phyloP scores from a whole-genome alignment of 2,797 vertebrate genomes.

The Glossophaga mutica region DNA sequence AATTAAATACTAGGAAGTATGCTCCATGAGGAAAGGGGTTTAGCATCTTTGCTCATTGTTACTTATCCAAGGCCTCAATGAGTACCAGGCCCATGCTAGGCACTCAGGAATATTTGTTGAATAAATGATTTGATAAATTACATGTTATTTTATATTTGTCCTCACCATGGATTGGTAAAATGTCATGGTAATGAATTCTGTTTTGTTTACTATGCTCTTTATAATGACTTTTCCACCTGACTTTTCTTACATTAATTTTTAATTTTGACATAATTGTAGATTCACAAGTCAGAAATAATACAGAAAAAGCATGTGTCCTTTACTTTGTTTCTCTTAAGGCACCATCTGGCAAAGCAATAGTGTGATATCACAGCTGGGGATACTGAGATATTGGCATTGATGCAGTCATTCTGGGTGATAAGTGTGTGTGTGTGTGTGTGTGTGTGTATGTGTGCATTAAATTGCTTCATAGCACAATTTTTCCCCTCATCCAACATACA shows the following conservation, averaged over 20 bases:
- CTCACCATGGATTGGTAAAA: not conserved
- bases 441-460: not conserved
- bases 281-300: not conserved
- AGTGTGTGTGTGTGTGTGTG: too few relatives aligned
- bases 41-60: not conserved
- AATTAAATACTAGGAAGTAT: not conserved
- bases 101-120: not conserved
- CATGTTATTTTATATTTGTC: not conserved
- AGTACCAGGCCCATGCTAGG: not conserved
- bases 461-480: not conserved
- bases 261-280: not conserved
- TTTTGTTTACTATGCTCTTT: conserved; percentile 13
- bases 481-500: not conserved
- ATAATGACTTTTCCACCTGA: not conserved
- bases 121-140: not conserved
- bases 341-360: not conserved
- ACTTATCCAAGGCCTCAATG: not conserved
- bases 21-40: not conserved
- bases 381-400: not conserved
- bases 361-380: not conserved
- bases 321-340: not conserved
- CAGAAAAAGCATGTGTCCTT: not conserved
- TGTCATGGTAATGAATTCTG: not conserved
- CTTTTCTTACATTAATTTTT: not conserved
- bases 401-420: not conserved